A percentile compares a stretch with the other conserved stretches of the same genome.
These are phyloP conservation scores for Eptesicus fuscus DNA, from an alignment of 2,113 vertebrate genomes.

Conservation along the genomic window DNA sequence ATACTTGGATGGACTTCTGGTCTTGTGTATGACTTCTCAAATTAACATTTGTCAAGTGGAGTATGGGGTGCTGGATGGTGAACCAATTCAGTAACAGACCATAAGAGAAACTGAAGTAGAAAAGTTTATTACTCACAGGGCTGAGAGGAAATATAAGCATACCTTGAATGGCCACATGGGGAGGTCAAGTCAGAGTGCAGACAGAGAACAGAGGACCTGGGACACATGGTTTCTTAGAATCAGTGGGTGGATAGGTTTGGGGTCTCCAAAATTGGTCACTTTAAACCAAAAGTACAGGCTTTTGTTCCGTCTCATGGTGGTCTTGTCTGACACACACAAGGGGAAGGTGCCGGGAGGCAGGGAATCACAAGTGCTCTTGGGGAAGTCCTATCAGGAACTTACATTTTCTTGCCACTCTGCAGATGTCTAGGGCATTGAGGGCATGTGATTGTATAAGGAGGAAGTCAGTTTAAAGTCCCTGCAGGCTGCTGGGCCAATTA, in stretches of 20 bases:
- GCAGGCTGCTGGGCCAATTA: neutral
- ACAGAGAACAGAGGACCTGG: neutral
- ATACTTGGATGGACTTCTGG: neutral
- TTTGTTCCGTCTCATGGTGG: neutral
- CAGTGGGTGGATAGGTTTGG: neutral
- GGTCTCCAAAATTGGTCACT: neutral
- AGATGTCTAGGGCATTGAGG: neutral
- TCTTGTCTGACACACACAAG: neutral
- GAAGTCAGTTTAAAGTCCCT: neutral
- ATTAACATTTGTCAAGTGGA: neutral
- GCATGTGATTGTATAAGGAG: neutral
- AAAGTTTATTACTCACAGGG: neutral
- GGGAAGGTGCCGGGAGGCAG: neutral
- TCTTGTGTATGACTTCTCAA: neutral
- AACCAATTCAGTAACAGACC: neutral
- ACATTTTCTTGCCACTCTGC: neutral
- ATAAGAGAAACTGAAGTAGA: neutral
- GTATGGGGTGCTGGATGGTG: neutral
- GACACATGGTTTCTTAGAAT: neutral
- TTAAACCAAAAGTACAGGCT: neutral
- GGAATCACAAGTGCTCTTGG: neutral
- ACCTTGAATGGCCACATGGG: neutral
- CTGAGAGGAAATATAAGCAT: neutral
- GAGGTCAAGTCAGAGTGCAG: neutral
- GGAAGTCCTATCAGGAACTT: neutral